Evolutionary conservation across 2,888 invertebrate species (phyloP), one percentile per base, ranked within the genome.

Genomic region (Erebia palarica): DNA sequence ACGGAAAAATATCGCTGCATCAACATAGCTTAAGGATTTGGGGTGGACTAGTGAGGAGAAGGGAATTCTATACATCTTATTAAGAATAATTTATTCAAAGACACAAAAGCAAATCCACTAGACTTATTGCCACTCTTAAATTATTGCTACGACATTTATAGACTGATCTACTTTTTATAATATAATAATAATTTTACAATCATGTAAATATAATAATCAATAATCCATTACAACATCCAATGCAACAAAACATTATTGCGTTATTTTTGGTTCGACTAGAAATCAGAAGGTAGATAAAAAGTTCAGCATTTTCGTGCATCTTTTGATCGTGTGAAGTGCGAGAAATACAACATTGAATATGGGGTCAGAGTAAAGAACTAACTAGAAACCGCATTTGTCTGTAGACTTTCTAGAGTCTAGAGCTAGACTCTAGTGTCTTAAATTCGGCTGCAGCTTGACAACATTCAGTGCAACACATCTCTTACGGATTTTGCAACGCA

Each of bases 131-230:
- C 91, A 92, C 87, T 87, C 91, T 89, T 91, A 90, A 84, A 73
- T 91, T 93, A 93, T 93, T 93, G 92, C 92, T 93, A 93, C 91
- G 85, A 91, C 90, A 92, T 87, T 86, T 84, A 87, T 81, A 83
- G 86, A 91, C 84, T 79, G 84, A 76, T 85, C 90, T 91, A 91
- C 87, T 87, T 72, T 87, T 73, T 87, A 84, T 86, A 75, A 70
- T 87, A 84, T 86, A 74, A 74, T 75, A 66, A 66, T 66, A 66
- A 66, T 66, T 57, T 42, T 42, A 57, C 44, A 55, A 78, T 78
- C 74, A 75, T 87, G 86, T 89, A 89, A 88, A 90, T 89, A 91
- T 90, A 81, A 81, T 83, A 81, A 81, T 83, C 75, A 81, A 88
- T 86, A 85, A 84, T 89, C 86, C 88, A 85, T 88, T 87, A 92